Evolutionary conservation across 2,113 vertebrate species (phyloP).

Genomic region (Heptranchias perlo): DNA sequence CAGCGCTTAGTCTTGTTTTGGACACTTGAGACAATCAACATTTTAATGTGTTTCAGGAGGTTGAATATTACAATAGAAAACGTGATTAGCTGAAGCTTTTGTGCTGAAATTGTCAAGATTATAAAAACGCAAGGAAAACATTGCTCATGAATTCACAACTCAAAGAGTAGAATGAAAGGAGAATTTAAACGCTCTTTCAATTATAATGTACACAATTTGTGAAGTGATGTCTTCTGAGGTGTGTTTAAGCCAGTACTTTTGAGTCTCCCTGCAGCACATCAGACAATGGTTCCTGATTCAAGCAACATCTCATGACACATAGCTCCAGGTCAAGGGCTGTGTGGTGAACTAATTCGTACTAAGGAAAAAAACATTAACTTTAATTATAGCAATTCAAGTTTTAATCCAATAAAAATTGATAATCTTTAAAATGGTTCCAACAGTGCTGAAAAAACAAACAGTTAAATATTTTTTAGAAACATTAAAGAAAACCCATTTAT

Average conservation of each 20-base stretch:
- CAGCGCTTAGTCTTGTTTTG: neutral
- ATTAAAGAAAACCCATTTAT: neutral
- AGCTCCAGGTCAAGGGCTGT: neutral
- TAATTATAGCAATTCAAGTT: neutral
- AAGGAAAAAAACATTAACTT: slow-evolving; percentile 18
- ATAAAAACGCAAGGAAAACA: slow-evolving; percentile 18
- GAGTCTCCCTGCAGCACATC: slow-evolving; percentile 8
- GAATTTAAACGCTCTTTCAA: neutral
- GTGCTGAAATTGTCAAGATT: neutral
- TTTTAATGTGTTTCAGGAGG: neutral
- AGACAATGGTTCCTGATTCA: neutral
- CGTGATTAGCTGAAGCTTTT: slow-evolving; percentile 19
- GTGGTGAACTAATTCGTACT: neutral
- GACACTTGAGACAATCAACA: neutral
- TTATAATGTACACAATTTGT: slow-evolving; percentile 7
- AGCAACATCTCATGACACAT: neutral
- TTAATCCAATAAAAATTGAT: neutral
- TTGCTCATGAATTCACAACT: slow-evolving; percentile 5
- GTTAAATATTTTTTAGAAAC: neutral
- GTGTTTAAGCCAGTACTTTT: neutral
- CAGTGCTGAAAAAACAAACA: neutral
- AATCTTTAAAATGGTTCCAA: neutral
- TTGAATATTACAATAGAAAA: slow-evolving; percentile 3
- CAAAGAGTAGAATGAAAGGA: neutral
- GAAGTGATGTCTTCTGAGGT: slow-evolving; percentile 16